Evolutionary conservation across 2,797 vertebrate species (phyloP).

Genomic region (Falco concolor): DNA sequence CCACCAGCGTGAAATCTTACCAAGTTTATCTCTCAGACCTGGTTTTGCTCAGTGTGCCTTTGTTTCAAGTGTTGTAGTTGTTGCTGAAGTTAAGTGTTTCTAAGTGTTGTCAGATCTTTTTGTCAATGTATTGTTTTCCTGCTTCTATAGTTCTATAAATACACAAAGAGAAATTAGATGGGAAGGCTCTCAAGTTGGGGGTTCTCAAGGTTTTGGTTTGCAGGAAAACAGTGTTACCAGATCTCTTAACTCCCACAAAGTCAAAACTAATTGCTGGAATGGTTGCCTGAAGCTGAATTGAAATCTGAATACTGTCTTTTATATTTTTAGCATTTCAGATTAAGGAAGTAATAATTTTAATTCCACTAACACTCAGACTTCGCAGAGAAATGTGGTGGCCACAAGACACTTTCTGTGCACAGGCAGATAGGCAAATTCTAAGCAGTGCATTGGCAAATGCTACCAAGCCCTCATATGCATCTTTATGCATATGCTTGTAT

Average conservation of each 20-base stretch:
- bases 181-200: not conserved
- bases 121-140: not conserved
- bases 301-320: not conserved
- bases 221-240: not conserved
- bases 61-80: not conserved
- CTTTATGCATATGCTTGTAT: not conserved
- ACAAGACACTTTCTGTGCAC: not conserved
- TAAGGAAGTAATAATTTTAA: not conserved
- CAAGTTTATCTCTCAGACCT: not conserved
- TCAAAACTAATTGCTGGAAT: not conserved
- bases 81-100: not conserved
- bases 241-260: not conserved
- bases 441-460: not conserved
- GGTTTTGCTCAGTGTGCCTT: not conserved
- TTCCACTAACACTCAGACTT: not conserved
- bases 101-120: not conserved
- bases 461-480: not conserved
- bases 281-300: not conserved
- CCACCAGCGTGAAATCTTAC: not conserved
- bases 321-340: not conserved
- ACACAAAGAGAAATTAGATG: not conserved
- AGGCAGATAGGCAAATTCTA: not conserved
- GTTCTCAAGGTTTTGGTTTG: not conserved
- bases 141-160: not conserved
- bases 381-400: not conserved